Base-by-base conservation (phyloP, 1,140 invertebrate genomes). In the Drosophila orena region DNA sequence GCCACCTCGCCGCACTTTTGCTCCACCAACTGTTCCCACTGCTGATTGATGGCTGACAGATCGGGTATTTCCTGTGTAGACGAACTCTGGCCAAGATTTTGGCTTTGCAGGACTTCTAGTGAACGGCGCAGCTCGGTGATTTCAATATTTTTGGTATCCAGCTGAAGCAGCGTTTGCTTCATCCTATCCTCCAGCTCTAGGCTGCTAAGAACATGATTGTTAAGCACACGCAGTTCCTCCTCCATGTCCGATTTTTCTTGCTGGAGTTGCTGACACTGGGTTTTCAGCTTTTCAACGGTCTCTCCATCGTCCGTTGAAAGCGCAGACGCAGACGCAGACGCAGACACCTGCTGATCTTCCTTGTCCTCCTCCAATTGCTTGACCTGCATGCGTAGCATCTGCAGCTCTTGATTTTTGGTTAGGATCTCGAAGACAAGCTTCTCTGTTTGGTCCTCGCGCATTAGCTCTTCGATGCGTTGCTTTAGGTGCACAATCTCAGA, bases 1-100 rank as follows among this genome's bases (percentile, higher is more conserved):
- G 94, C 94, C 58, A 95, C 94, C 92, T 95, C 94, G 85, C 93
- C 93, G 52, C 94, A 94, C 50, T 94, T 92, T 80, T 95, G 94
- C 81, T 95, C 94, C 42, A 95, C 93, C 54, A 93, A 92, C 43
- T 92, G 62, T 54, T 92, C 80, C 93, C 93, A 94, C 52, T 93
- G 85, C 37, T 79, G 73, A 46, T 92, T 92, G n/a, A 92, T 55
- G 0, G 58, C 27, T 3, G 50, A 59, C 14, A 91, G 42, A 53
- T 89, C 75, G 0, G 49, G 68, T 35, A 91, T 12, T 10, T 30
- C 22, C 15, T 42, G 30, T 27, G 62, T n/a, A 54, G 34, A 7
- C 6, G 34, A 3, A 17, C 72, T 93, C 14, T 92, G 42, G 15
- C 10, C n/a, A 20, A 93, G 91, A 10, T 80, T 72, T 27, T 74